Base-by-base conservation (phyloP, 1,140 invertebrate genomes). In the Pachypsylla venusta region DNA sequence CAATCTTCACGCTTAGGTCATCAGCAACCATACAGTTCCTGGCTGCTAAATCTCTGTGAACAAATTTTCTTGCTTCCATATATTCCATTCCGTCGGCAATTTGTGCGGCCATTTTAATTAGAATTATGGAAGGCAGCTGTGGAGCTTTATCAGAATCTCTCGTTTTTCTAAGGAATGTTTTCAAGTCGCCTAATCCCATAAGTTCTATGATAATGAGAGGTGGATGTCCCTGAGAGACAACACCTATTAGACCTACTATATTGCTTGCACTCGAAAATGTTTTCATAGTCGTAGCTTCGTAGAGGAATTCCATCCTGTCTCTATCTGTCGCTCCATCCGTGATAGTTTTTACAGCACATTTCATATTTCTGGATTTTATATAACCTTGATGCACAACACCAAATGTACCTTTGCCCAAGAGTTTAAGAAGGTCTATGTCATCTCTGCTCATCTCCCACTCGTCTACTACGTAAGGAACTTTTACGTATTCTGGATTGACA, bases 51-150 rank as follows among this genome's bases (percentile, higher is more conserved):
- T 99, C 96, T 64, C 96, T 76, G 74, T 99, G 96, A 48, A 98
- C 93, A 71, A 93, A 95, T 71, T 95, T 96, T 65, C 92, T 90
- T 12, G 85, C 84, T 22, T 92, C 78, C 28, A 99, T 74, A 73
- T 98, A 98, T 0, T 92, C 87, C 96, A 99, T 98, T 25, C 96
- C 96, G 73, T 99, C 96, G 12, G 94, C 92, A 67, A 98, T 97
- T 74, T 99, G 92, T 53, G 87, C 84, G 10, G 95, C 93, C 93
- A 98, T 98, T 71, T 84, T 77, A 13, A 74, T 62, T 25, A 77
- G 70, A 40, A 59, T 53, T 1, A 27, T 2, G 25, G 16, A 40
- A 16, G 57, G 57, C 13, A 53, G 25, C 14, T 30, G 40, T 25
- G 40, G 40, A 25, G 22, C 25, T 10, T 53, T 53, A 19, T 59